Evolutionary conservation across 2,797 vertebrate species (phyloP), one percentile per base, ranked within the genome.

Genomic region (Tamandua tetradactyla): DNA sequence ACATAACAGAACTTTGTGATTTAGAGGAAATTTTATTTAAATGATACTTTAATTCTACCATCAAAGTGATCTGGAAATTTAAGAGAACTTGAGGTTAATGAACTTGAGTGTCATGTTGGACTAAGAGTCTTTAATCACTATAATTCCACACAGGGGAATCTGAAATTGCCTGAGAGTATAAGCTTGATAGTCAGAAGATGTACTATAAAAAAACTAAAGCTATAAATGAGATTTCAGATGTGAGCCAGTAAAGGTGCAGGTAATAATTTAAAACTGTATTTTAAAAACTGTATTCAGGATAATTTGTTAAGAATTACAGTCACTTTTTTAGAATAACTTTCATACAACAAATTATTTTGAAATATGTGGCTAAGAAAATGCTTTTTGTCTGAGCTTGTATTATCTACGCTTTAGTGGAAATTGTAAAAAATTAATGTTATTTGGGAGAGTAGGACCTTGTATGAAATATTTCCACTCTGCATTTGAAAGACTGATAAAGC

Each of bases 281-380:
- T 87, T 66, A 15, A 93, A 91, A 79, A 12, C 10, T 81, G 1
- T 62, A 44, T 17, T 83, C 71, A 82, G 6, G 35, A 37, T 66
- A 78, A 95, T 76, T 86, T 85, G 20, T 84, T 89, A 66, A 88
- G 55, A 66, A 61, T 86, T 85, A 17, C 7, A 37, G 25, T 35
- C 68, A 64, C 25, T 47, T 37, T 47, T 49, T 71, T 13, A 1
- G 27, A 95, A 85, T 76, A 74, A 59, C 25, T 59, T 72, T 83
- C 69, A 71, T 59, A 42, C 49, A 69, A 85, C n/a, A 15, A 86
- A 59, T 80, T 72, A 35, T 91, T 96, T 55, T 82, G 9, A 84
- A 85, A 91, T 82, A 35, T 64, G 18, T 17, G 35, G 30, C 40
- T 35, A 35, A 52, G 71, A 64, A 86, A 71, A 85, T 76, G 15